Evolutionary conservation across 1,140 invertebrate genomes (phyloP), one percentile per base, ranked within the genome.

Genomic region (Pristionchus pacificus): DNA sequence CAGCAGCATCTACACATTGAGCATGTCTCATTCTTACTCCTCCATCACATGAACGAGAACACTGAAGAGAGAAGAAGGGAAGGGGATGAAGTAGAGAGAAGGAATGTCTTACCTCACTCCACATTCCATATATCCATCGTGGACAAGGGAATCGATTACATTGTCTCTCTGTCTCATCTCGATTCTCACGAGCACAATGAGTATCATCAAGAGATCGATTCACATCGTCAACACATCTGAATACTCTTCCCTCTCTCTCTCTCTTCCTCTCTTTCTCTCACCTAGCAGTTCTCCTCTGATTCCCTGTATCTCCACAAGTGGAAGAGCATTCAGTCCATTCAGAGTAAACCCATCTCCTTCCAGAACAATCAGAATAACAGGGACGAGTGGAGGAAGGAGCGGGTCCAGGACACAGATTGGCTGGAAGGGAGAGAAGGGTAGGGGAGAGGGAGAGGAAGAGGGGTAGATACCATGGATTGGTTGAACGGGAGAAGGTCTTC

Each of bases 41-140:
- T 27, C 87, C 88, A 61, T 89, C 90, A 84, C 91, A 92, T 1
- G 88, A 88, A 79, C 86, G 85, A n/a, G 89, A 88, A 81, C 91
- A 92, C 88, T n/a, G n/a, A n/a, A n/a, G n/a, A n/a, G n/a, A n/a
- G n/a, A n/a, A n/a, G n/a, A n/a, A n/a, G n/a, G n/a, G n/a, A n/a
- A n/a, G n/a, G n/a, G n/a, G n/a, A n/a, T n/a, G n/a, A n/a, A n/a
- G n/a, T n/a, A n/a, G n/a, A n/a, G n/a, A n/a, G n/a, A n/a, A n/a
- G n/a, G n/a, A n/a, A n/a, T n/a, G n/a, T n/a, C n/a, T n/a, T n/a
- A n/a, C n/a, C n/a, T 91, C 78, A 27, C 58, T 73, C 81, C 81
- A 83, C n/a, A 71, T 62, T 32, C 75, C 80, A 60, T 83, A 83
- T 24, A 65, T 55, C 81, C 81, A 83, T 57, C 65, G 25, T 1